Evolutionary conservation across 2,113 vertebrate species (phyloP).

Genomic region (Glareola pratincola): DNA sequence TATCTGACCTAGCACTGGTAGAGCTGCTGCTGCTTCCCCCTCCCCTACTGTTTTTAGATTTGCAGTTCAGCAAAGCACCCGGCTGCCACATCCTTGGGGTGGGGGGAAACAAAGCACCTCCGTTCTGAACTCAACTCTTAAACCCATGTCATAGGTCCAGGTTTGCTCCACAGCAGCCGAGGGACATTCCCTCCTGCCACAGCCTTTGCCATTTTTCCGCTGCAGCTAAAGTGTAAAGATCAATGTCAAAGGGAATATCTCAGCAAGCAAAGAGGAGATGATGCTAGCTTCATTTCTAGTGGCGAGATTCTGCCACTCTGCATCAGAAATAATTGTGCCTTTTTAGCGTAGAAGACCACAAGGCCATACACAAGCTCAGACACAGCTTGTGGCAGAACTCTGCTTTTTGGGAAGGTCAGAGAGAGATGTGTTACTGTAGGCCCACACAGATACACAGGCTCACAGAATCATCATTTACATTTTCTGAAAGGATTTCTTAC

Average conservation of each 20-base stretch:
- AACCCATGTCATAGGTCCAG: background rate
- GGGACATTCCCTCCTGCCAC: background rate
- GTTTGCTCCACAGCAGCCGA: background rate
- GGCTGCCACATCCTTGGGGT: background rate
- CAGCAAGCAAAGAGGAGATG: background rate
- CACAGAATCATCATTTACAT: background rate
- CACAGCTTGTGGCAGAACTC: background rate
- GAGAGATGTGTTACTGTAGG: background rate
- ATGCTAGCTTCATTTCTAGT: background rate
- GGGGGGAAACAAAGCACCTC: background rate
- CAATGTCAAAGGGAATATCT: slow-evolving; percentile 1
- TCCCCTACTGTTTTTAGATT: background rate
- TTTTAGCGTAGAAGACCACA: accelerated
- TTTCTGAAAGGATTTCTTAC: background rate
- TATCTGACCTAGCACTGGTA: background rate
- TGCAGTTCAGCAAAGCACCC: background rate
- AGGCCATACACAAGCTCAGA: background rate
- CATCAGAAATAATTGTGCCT: background rate
- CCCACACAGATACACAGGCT: background rate
- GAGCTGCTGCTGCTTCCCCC: background rate
- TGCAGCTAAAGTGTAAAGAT: background rate
- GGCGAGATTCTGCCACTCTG: slow-evolving; percentile 28
- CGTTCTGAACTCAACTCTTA: background rate
- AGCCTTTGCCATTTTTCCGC: background rate
- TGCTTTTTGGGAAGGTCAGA: background rate